Base-by-base conservation (phyloP, 2,113 vertebrate species). In the Ornithorhynchus anatinus region DNA sequence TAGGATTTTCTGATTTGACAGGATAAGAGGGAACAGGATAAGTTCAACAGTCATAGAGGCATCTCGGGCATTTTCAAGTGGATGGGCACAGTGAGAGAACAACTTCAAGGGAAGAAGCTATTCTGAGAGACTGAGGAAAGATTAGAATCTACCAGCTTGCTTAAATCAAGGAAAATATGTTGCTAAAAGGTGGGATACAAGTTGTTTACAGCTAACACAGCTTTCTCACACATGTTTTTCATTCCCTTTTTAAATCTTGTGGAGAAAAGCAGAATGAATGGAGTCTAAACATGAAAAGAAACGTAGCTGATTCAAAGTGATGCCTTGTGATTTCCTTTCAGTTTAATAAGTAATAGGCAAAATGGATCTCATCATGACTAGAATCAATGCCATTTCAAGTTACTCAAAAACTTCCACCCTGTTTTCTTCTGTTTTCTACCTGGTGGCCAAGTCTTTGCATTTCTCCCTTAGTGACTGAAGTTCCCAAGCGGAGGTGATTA, bases 101-200 rank as follows among this genome's bases (percentile, higher is more conserved):
- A 57, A 61, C 75, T 68, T 53, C 48, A 62, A 80, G 59, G 62
- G 57, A 87, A 85, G 60, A 25, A 79, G 35, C 33, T 87, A 75
- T 89, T 86, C 74, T 67, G 75, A 82, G 63, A 74, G 67, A 84
- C 68, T 1, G 32, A 85, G 65, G 67, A 77, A 75, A 84, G 77
- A 82, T 72, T 50, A 80, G 74, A 83, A 77, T 50, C 19, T 1
- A 84, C 52, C 57, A 88, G 81, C 59, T 82, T 47, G 38, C 66
- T 53, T 51, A 80, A 87, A 80, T 45, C 59, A 66, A 79, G 72
- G 51, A 78, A 63, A 84, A 72, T 59, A 83, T 54, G 58, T 62
- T 77, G 43, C 62, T 68, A 23, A 72, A 80, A 78, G 59, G 77
- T 63, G 25, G 51, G 54, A 20, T 33, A 56, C 27, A 54, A 69